phyloP scores from a whole-genome alignment of 2,797 vertebrate genomes.

The Cryptoblepharus egeriae region DNA sequence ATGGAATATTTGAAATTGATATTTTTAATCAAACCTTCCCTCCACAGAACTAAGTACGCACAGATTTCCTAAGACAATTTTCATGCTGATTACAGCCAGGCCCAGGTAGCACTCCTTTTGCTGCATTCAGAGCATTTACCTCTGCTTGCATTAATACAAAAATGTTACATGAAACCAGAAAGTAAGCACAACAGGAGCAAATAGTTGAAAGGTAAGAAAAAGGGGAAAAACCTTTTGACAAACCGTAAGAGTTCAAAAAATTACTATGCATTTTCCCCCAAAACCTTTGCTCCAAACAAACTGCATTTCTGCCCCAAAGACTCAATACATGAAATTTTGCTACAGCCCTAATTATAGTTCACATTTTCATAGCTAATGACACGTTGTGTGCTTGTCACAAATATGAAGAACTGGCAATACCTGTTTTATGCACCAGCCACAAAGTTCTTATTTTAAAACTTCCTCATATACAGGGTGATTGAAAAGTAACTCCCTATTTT shows the following conservation, averaged over 20 bases:
- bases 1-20: too few species aligned
- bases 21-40: not conserved
- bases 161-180: not conserved
- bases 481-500: too few species aligned
- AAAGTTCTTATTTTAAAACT: constrained; percentile 16
- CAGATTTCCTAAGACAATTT: not conserved
- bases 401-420: constrained; percentile 19
- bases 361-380: constrained; percentile 24
- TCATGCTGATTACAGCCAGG: not conserved
- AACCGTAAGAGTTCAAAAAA: not conserved
- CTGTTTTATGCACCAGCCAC: constrained; percentile 13
- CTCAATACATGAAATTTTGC: constrained; percentile 2
- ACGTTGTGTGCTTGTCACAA: not conserved
- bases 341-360: constrained; percentile 10
- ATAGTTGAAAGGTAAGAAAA: not conserved
- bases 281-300: not conserved
- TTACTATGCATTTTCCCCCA: not conserved
- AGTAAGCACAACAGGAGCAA: too few species aligned
- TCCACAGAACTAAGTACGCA: not conserved
- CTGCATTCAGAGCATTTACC: not conserved
- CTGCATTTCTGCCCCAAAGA: not conserved
- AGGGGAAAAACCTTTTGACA: not conserved
- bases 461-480: too few species aligned
- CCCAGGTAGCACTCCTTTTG: not conserved
- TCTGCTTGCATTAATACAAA: not conserved